Conservation (phyloP, 2,797 vertebrate species). For the Poeciliopsis gracilis region DNA sequence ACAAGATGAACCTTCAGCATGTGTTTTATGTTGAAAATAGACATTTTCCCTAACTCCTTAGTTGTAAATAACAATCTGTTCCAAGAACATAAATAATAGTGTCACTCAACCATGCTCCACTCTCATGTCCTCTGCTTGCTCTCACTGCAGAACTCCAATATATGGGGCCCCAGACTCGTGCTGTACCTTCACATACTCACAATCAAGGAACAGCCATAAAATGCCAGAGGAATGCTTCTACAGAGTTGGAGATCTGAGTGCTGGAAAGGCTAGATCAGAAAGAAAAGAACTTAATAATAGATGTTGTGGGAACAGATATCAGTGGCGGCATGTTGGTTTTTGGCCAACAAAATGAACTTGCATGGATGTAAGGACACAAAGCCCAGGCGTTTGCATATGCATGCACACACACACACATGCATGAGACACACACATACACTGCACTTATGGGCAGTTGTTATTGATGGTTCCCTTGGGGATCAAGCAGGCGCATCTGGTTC, state of each 20-base stretch:
- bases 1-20: constrained; percentile 56
- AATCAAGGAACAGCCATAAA: constrained; percentile 68
- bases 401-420: not conserved
- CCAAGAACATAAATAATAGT: constrained; percentile 72
- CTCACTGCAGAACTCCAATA: constrained; percentile 68
- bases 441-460: constrained; percentile 64
- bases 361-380: constrained; percentile 58
- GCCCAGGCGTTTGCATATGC: constrained; percentile 29
- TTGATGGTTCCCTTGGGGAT: constrained; percentile 78
- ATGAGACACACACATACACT: constrained; percentile 41
- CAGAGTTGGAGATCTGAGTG: constrained; percentile 58
- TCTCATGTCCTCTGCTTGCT: constrained; percentile 79
- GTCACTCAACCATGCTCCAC: constrained; percentile 76
- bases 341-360: constrained; percentile 55
- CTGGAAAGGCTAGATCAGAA: constrained; percentile 69
- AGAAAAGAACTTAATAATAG: constrained; percentile 58
- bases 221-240: constrained; percentile 66
- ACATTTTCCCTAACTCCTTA: constrained; percentile 66
- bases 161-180: constrained; percentile 58
- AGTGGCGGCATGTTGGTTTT: constrained; percentile 53
- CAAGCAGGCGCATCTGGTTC: constrained; percentile 80
- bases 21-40: constrained; percentile 72
- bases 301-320: constrained; percentile 67
- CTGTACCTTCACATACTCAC: constrained; percentile 68
- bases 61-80: constrained; percentile 73